Evolutionary conservation across 2,888 invertebrate genomes (phyloP).

Genomic region (Eucriotettix oculatus): DNA sequence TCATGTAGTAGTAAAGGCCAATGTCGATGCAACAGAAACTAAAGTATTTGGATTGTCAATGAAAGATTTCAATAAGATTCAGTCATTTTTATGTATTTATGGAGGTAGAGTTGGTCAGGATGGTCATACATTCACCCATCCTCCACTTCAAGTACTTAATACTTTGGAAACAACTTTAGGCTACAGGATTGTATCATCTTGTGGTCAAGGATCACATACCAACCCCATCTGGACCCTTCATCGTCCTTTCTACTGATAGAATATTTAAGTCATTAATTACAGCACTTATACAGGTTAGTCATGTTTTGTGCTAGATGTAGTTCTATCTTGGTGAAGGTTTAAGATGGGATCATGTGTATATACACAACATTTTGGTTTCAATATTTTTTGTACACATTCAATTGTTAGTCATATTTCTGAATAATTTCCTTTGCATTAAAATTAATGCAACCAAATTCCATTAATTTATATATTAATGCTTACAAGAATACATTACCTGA

Average conservation of each 20-base stretch:
- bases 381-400: too few relatives aligned
- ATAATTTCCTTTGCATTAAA: too few relatives aligned
- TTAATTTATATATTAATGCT: too few relatives aligned
- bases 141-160: conserved; percentile 14
- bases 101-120: conserved; percentile 17
- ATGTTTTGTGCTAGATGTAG: not conserved
- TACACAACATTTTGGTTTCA: too few relatives aligned
- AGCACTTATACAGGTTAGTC: not conserved
- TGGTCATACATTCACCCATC: conserved; percentile 15
- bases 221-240: conserved; percentile 17
- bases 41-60: conserved; percentile 16
- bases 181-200: conserved; percentile 15
- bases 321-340: too few relatives aligned
- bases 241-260: conserved; percentile 9
- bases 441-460: too few relatives aligned
- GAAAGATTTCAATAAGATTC: conserved; percentile 12
- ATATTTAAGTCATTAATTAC: not conserved
- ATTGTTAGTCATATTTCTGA: too few relatives aligned
- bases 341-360: too few relatives aligned
- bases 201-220: conserved; percentile 14
- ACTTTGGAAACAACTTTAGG: conserved; percentile 12
- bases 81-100: conserved; percentile 10
- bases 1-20: conserved; percentile 17
- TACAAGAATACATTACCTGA: too few relatives aligned
- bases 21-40: conserved; percentile 15